Evolutionary conservation across 2,888 invertebrate species (phyloP), one percentile per base, ranked within the genome.

Genomic region (Parthenolecanium corni): DNA sequence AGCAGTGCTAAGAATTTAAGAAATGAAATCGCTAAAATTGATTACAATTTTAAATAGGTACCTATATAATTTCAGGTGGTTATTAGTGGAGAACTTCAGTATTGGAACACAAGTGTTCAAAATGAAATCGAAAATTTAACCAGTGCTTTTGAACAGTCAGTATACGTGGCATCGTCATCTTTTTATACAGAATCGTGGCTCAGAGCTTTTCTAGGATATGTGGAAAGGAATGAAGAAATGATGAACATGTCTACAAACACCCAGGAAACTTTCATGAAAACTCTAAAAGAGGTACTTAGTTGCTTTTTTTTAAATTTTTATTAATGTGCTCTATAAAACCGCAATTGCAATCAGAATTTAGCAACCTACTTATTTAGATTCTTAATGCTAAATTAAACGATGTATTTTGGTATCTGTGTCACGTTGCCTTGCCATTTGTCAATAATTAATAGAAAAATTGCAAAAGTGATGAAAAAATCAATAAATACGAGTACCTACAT

Each of bases 121-220:
- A 75, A 79, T n/a, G 81, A 86, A 75, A 81, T 92, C 25, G 90
- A 91, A 74, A 79, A 81, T 58, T 74, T 92, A 65, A 86, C 89
- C 1, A 80, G 81, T 67, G 81, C 79, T 24, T 77, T 92, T 67
- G 92, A 92, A 72, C 84, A 84, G 65, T 87, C 87, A 0, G 80
- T 83, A 0, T 91, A 85, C 72, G 84, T 90, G 63, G 74, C 74
- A 0, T 84, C 85, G 1, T 83, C 82, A 44, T 82, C 85, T 0
- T 73, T 88, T 1, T 89, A 89, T 72, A 89, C 91, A 0, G 90
- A 91, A 74, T 91, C 89, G 0, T 93, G 92, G 92, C 75, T 92
- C 24, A 78, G 91, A 64, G 85, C 85, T 24, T 92, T 89, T 71
- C 76, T 87, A 1, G 82, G 83, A 57, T 90, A 89, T 71, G 80